These are phyloP conservation scores for Oxyura jamaicensis DNA, from an alignment of 2,113 vertebrate species.

Conservation along the genomic window DNA sequence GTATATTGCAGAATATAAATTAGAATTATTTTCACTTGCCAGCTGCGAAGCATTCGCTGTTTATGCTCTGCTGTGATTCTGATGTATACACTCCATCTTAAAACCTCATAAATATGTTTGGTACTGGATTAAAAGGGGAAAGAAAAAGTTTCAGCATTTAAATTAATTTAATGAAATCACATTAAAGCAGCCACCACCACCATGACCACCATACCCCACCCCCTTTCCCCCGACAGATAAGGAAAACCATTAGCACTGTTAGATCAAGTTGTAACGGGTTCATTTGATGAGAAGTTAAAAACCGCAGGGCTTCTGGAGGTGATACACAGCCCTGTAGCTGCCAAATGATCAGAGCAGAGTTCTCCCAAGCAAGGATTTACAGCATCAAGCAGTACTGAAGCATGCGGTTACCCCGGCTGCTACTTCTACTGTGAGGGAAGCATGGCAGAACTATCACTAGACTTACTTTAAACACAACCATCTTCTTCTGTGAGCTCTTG, in stretches of 20 bases:
- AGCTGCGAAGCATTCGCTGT: neutral
- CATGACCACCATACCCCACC: neutral
- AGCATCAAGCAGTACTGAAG: neutral
- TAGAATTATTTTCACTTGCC: neutral
- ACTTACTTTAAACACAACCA: neutral
- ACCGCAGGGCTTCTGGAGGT: neutral
- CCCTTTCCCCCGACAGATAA: neutral
- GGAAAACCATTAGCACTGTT: neutral
- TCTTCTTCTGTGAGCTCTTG: neutral
- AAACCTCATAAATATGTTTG: neutral
- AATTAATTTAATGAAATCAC: neutral
- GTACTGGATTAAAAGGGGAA: neutral
- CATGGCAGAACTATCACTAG: neutral
- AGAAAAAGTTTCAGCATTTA: neutral
- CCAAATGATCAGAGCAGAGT: neutral
- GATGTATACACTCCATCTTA: neutral
- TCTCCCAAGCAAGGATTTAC: slow-evolving; percentile 4
- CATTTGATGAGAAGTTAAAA: neutral
- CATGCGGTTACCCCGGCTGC: neutral
- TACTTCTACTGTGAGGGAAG: neutral
- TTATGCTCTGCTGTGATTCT: neutral
- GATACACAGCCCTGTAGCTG: neutral
- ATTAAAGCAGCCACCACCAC: neutral
- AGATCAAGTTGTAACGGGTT: neutral
- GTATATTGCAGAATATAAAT: neutral